Percentiles rank a stretch among this genome's conserved stretches.
Evolutionary conservation across 92 coral and sea anemone genomes (phyloP).

Genomic region (Epizoanthus illoricatus): DNA sequence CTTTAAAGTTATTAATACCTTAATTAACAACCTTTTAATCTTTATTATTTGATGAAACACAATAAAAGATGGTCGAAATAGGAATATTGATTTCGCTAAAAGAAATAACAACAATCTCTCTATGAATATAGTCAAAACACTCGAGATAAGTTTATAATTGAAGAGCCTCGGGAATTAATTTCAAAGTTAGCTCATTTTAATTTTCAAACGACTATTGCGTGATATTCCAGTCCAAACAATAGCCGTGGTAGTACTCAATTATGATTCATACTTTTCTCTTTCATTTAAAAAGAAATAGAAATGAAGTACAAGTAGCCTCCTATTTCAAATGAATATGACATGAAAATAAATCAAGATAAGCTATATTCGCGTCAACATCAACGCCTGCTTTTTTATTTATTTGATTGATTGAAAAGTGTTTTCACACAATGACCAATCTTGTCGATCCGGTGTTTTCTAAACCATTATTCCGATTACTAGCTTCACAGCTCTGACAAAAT

Average conservation of each 20-base stretch:
- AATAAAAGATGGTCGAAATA: slow-evolving; percentile 2
- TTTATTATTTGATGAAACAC: not conserved
- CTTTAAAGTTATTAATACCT: not conserved
- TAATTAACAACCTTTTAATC: not conserved
- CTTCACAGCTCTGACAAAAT: too few relatives aligned
- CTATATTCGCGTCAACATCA: too few relatives aligned
- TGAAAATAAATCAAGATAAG: too few relatives aligned
- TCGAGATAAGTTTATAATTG: not conserved
- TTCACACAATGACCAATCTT: not conserved
- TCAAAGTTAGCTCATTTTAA: not conserved
- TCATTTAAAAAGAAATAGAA: slow-evolving; percentile 25
- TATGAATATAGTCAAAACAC: not conserved
- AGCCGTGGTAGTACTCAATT: not conserved
- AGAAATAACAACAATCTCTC: not conserved
- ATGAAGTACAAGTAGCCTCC: not conserved
- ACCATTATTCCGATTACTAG: too few relatives aligned
- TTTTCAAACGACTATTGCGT: slow-evolving; percentile 5
- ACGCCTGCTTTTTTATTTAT: not conserved
- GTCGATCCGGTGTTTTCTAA: not conserved
- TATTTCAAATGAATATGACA: too few relatives aligned
- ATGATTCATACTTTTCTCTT: not conserved
- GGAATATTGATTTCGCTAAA: not conserved
- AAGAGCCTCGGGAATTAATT: not conserved
- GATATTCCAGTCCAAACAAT: not conserved
- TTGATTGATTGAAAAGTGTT: not conserved